Base-by-base conservation (phyloP, 1,140 invertebrate species). In the Tetramorium alpestre region DNA sequence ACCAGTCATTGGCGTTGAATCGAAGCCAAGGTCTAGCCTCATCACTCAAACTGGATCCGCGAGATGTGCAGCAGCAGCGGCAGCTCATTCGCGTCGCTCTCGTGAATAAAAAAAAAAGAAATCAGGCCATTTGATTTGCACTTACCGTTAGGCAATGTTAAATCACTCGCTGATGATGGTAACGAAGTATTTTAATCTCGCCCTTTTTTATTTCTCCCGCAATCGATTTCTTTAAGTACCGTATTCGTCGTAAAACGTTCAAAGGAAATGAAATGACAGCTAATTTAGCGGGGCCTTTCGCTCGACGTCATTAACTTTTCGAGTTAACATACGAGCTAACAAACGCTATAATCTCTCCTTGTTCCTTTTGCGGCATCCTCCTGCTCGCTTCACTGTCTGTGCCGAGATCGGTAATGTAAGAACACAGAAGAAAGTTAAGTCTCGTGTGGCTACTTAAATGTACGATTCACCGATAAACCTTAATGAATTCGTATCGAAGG, bases 1-100 rank as follows among this genome's bases (percentile, higher is more conserved):
- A 91, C 90, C 90, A 90, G 90, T 88, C 89, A 75, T 90, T 91
- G 90, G 81, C 88, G 85, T 85, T 87, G 88, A 89, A 88, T 90
- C 84, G 78, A 90, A 90, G 87, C 89, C 89, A 91, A 91, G 89
- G 88, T 91, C 89, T 90, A 90, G 90, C 73, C 65, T 87, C 90
- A 91, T 90, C 84, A 88, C 90, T 91, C 88, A 91, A 91, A 87
- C 90, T 91, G 75, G 87, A 91, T 89, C 76, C 85, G 70, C 56
- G 16, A 54, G 51, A 69, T 47, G 62, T 65, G 88, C 87, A 41
- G 60, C 8, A 33, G 25, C 51, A n/a, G 18, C 51, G 2, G 56
- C 11, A 33, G 54, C 18, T 67, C 38, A 56, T 72, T 67, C 51
- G 69, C 70, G 44, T 65, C 25, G 28, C 67, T 18, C 41, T 2